These are phyloP conservation scores for Cordylochernes scorpioides DNA, from an alignment of 2,888 invertebrate genomes.

Conservation along the genomic window DNA sequence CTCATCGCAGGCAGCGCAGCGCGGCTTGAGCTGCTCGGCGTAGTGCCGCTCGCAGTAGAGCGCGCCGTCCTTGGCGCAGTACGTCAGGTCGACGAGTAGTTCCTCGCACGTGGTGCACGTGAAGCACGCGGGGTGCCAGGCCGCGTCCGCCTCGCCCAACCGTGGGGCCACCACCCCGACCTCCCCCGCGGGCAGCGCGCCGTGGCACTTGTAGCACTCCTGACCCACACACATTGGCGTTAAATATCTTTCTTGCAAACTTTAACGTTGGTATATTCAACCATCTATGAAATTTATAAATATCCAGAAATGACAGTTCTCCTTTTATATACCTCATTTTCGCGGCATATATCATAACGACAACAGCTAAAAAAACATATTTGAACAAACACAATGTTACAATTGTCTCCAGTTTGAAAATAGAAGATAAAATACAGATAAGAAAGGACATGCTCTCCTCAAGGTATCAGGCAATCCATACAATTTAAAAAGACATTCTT, in stretches of 20 bases:
- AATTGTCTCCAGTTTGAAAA: no score
- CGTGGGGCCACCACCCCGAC: slow-evolving; percentile 61
- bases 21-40: slow-evolving; percentile 75
- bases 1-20: slow-evolving; percentile 94
- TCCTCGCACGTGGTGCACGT: slow-evolving; percentile 64
- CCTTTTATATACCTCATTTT: no score
- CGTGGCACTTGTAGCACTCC: slow-evolving; percentile 56
- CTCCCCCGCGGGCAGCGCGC: slow-evolving; percentile 46
- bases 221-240: slow-evolving; percentile 21
- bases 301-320: no score
- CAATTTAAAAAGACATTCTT: no score
- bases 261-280: not conserved
- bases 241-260: not conserved
- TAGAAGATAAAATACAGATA: no score
- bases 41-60: slow-evolving; percentile 86
- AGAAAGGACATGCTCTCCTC: no score
- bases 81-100: slow-evolving; percentile 77
- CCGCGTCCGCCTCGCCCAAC: slow-evolving; percentile 38
- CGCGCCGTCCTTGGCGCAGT: slow-evolving; percentile 64
- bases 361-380: no score
- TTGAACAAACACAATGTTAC: no score
- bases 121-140: slow-evolving; percentile 84
- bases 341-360: no score
- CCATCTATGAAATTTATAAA: slow-evolving; percentile 5
- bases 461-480: no score